Conservation (phyloP, 2,888 invertebrate genomes). For the Stenoptilia bipunctidactyla region DNA sequence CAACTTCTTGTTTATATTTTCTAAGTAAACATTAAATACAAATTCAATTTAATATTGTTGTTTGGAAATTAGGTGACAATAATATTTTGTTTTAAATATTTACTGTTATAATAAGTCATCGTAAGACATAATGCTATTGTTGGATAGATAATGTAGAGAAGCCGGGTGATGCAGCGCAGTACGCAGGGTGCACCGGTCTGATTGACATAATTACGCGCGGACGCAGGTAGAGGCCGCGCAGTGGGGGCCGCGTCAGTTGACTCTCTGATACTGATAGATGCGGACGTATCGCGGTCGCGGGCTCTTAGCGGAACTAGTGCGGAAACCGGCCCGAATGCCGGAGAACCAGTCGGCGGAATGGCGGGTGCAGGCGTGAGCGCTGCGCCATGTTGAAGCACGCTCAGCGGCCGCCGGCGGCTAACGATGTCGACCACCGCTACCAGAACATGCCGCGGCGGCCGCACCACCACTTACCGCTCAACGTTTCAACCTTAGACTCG, state of each 20-base stretch:
- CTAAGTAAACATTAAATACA: too few relatives aligned
- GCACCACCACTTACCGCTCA: conserved; percentile 75
- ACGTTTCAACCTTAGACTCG: conserved; percentile 76
- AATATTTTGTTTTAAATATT: conserved; percentile 13
- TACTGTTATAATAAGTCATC: conserved; percentile 11
- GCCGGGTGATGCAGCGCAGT: conserved; percentile 5
- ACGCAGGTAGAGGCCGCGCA: conserved; percentile 31
- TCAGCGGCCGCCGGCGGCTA: conserved; percentile 68
- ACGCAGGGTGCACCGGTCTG: conserved; percentile 36
- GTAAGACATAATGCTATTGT: conserved; percentile 31
- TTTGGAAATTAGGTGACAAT: too few relatives aligned
- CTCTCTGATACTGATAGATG: conserved; percentile 39
- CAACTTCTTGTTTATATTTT: too few relatives aligned
- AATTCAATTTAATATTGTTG: too few relatives aligned
- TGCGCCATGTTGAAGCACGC: conserved; percentile 81
- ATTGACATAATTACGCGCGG: conserved; percentile 50
- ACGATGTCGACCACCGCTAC: conserved; percentile 67
- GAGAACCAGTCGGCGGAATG: conserved; percentile 56
- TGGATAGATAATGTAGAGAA: conserved; percentile 26
- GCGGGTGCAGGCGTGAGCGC: conserved; percentile 49
- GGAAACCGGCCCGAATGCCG: conserved; percentile 44
- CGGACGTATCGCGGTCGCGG: conserved; percentile 26
- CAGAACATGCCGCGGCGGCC: conserved; percentile 71
- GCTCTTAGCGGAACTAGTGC: conserved; percentile 11
- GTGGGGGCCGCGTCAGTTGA: conserved; percentile 31